phyloP scores from a whole-genome alignment of 2,888 invertebrate genomes.

The Amaurobius ferox region DNA sequence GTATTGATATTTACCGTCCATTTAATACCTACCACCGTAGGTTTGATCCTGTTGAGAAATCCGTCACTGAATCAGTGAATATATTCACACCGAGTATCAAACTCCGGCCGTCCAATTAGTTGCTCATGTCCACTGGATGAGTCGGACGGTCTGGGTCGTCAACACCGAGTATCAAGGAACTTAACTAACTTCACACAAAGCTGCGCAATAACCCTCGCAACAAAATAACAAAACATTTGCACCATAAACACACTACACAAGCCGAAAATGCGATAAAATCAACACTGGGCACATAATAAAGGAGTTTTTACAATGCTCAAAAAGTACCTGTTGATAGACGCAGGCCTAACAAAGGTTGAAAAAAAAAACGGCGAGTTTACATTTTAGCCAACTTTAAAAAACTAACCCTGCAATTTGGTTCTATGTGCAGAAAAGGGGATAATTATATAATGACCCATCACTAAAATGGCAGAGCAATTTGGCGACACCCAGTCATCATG shows the following conservation, averaged over 20 bases:
- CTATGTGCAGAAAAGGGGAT: conserved; percentile 42
- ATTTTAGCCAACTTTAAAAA: conserved; percentile 18
- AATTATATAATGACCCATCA: conserved; percentile 66
- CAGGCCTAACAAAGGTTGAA: neutral
- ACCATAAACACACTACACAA: neutral
- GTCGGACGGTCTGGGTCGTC: no score
- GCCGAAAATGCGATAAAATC: neutral
- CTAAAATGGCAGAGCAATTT: conserved; percentile 55
- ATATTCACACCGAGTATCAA: no score
- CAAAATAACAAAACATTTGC: neutral
- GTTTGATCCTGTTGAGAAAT: no score
- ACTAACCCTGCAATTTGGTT: conserved; percentile 47
- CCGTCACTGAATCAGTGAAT: no score
- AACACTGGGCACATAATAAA: neutral
- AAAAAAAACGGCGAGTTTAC: neutral
- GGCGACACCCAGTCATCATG: conserved; percentile 65
- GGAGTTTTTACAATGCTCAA: neutral
- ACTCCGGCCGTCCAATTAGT: no score
- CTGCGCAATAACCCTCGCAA: neutral
- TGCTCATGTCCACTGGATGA: no score
- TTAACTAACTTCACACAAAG: no score
- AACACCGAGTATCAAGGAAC: no score
- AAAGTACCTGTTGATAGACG: neutral
- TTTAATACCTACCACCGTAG: no score
- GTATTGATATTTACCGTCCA: no score